Base-by-base conservation (phyloP, 2,797 vertebrate genomes). In the Rousettus madagascariensis region DNA sequence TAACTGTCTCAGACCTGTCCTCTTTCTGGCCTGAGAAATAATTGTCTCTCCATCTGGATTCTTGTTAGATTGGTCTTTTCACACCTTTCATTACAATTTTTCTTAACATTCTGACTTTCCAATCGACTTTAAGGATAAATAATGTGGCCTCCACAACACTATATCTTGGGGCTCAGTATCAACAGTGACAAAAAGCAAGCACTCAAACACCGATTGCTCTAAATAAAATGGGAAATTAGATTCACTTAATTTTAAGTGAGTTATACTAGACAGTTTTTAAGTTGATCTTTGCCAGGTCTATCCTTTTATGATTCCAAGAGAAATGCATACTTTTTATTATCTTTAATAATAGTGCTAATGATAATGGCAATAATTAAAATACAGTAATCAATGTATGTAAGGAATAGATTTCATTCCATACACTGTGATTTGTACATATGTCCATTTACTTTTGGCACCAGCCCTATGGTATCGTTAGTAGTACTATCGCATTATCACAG, bases 141-240 rank as follows among this genome's bases (percentile, higher is more conserved):
- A 41, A 7, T 36, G 26, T 30, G 57, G 20, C 6, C 38, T 63
- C n/a, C 41, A 72, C 36, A 86, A 6, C 24, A 3, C 3, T 91
- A 0, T 36, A 3, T 68, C 26, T 55, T 77, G 13, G 26, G 30
- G 24, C 36, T 86, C 20, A 71, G 36, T 86, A 30, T 16, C 91
- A n/a, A 63, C 53, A 63, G 24, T 30, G 33, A 43, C 22, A 85
- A 36, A 90, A 89, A 66, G 22, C 3, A 9, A 87, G 8, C 3
- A 19, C 30, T 65, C 38, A 55, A 49, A 51, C 8, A 8, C 5
- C 26, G 8, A 41, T 26, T 80, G 66, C 13, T 61, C 28, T 61
- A 33, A 51, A 43, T 83, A 80, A 95, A 77, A 53, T 74, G 74
- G n/a, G 69, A 74, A 92, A 74, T 96, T 65, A 72, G 26, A 57